phyloP scores from a whole-genome alignment of 2,113 vertebrate genomes.

The Chaetodon auriga region DNA sequence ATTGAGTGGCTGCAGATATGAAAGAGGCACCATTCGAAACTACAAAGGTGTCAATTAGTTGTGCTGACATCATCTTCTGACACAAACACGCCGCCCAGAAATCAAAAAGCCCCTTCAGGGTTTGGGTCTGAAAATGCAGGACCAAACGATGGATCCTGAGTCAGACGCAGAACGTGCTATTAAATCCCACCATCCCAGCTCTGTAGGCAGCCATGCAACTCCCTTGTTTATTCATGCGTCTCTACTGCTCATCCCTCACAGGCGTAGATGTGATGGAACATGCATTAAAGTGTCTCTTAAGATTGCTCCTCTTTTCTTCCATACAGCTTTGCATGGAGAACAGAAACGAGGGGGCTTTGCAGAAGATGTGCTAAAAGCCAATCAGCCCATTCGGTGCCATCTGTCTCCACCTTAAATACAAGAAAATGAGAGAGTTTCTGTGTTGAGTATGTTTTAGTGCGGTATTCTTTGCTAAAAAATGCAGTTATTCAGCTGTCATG shows the following conservation, averaged over 20 bases:
- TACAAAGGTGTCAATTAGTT: conserved; percentile 62
- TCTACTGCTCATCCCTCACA: conserved; percentile 55
- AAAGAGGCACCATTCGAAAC: conserved; percentile 43
- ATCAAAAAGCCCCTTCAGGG: conserved; percentile 55
- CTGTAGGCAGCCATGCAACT: conserved; percentile 33
- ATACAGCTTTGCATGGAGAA: conserved; percentile 39
- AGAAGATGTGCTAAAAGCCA: conserved; percentile 64
- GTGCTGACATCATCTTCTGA: conserved; percentile 62
- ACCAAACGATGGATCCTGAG: conserved; percentile 26
- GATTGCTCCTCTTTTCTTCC: conserved; percentile 44
- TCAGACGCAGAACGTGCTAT: conserved; percentile 5
- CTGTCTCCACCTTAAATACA: conserved; percentile 62
- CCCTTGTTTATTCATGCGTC: conserved; percentile 64
- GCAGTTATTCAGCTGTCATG: conserved; percentile 30
- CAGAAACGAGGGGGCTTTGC: conserved; percentile 33
- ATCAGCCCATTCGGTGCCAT: conserved; percentile 76
- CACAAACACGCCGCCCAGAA: conserved; percentile 20
- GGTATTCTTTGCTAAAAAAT: conserved; percentile 51
- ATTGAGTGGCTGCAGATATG: conserved; percentile 42
- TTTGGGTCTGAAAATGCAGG: conserved; percentile 38
- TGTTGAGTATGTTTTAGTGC: conserved; percentile 48
- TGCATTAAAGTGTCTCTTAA: conserved; percentile 66
- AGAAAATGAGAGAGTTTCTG: conserved; percentile 28
- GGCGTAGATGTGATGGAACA: conserved; percentile 64
- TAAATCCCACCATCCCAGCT: conserved; percentile 23